phyloP scores from a whole-genome alignment of 2,113 vertebrate species.

The Corvus moneduloides region DNA sequence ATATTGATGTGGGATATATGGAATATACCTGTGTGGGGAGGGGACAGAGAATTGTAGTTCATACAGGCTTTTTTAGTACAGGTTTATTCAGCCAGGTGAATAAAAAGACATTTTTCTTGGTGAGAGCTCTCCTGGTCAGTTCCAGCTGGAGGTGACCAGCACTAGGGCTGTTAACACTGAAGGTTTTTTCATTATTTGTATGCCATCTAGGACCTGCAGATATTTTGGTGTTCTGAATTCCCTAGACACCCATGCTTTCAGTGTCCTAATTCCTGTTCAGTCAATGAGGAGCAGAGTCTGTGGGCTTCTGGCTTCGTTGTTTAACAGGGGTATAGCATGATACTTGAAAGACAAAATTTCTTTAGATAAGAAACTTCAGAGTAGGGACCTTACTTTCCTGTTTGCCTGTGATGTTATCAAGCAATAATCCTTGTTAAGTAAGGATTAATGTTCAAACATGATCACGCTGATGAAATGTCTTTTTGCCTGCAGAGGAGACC shows the following conservation, averaged over 20 bases:
- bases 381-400: not conserved
- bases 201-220: not conserved
- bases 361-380: slow-evolving; percentile 28
- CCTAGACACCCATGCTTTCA: not conserved
- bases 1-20: not conserved
- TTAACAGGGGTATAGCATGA: not conserved
- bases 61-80: not conserved
- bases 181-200: not conserved
- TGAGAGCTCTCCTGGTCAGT: not conserved
- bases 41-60: not conserved
- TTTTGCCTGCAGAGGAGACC: not conserved
- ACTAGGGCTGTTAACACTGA: not conserved
- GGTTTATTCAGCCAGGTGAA: not conserved
- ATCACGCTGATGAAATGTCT: slow-evolving; percentile 27
- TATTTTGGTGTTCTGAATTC: not conserved
- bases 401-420: slow-evolving; percentile 48
- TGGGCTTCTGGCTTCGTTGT: not conserved
- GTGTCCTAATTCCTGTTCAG: not conserved
- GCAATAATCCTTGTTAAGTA: slow-evolving; percentile 22
- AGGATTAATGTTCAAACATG: slow-evolving; percentile 50
- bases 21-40: not conserved
- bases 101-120: not conserved
- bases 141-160: not conserved
- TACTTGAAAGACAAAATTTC: not conserved
- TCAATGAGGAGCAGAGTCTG: not conserved